Conservation (phyloP, 2,888 invertebrate genomes). For the Meta bourneti region DNA sequence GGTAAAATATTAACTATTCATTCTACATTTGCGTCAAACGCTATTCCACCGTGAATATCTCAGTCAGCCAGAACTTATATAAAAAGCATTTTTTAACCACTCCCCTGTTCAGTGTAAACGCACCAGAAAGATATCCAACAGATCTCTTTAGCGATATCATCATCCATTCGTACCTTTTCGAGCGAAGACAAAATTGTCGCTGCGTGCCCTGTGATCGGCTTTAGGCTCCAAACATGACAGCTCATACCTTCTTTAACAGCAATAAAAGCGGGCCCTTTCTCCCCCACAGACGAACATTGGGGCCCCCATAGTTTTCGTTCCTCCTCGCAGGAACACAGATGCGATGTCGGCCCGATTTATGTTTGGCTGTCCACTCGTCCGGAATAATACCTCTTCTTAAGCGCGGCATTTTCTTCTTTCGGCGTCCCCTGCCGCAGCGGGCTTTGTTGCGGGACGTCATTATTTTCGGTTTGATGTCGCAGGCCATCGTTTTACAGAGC, state of each 20-base stretch:
- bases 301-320: conserved; percentile 25
- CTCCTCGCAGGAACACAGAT: conserved; percentile 17
- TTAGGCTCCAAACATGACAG: conserved; percentile 50
- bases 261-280: conserved; percentile 21
- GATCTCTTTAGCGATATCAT: neutral
- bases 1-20: no score
- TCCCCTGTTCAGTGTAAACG: neutral
- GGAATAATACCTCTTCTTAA: conserved; percentile 57
- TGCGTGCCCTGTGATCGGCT: conserved; percentile 11
- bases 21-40: no score
- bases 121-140: neutral
- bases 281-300: conserved; percentile 16
- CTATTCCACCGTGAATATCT: neutral
- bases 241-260: conserved; percentile 52
- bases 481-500: neutral
- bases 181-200: conserved; percentile 42
- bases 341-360: conserved; percentile 56
- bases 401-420: neutral
- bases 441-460: conserved; percentile 27
- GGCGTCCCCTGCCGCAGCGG: no score
- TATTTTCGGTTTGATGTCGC: conserved; percentile 17
- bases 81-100: neutral
- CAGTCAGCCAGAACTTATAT: neutral
- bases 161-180: neutral
- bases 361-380: neutral